Conservation (phyloP, 2,888 invertebrate genomes). For the Calliopum simillimum region DNA sequence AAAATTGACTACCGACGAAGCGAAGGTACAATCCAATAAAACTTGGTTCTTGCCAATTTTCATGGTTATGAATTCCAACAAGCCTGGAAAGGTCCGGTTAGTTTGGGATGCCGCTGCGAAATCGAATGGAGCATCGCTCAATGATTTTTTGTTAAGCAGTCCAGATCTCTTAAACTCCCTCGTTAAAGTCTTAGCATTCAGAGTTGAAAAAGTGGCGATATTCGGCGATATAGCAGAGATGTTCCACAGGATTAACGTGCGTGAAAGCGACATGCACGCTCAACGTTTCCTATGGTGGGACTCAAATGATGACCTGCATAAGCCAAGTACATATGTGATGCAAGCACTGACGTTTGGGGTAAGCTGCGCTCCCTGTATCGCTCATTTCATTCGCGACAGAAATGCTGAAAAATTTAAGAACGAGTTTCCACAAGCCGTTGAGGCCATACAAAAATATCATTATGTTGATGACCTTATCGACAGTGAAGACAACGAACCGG, state of each 20-base stretch:
- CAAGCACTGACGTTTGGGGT: slow-evolving; percentile 19
- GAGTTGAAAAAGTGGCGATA: slow-evolving; percentile 18
- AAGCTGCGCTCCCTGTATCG: slow-evolving; percentile 32
- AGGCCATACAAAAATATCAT: slow-evolving; percentile 21
- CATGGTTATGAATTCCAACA: slow-evolving; percentile 44
- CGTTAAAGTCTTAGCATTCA: slow-evolving; percentile 24
- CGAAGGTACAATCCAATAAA: not conserved
- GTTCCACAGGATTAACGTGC: slow-evolving; percentile 27
- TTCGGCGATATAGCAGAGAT: slow-evolving; percentile 32
- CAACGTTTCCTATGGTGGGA: slow-evolving; percentile 45
- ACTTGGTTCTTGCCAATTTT: slow-evolving; percentile 28
- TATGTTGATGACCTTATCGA: slow-evolving; percentile 4
- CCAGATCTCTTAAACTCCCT: slow-evolving; percentile 47
- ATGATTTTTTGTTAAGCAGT: slow-evolving; percentile 53
- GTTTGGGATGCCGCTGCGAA: too few species aligned
- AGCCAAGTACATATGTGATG: slow-evolving; percentile 37
- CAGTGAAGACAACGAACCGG: slow-evolving; percentile 3
- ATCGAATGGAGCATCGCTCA: slow-evolving; percentile 47
- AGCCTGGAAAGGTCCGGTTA: too few species aligned
- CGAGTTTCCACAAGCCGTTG: slow-evolving; percentile 24
- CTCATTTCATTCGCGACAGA: slow-evolving; percentile 31
- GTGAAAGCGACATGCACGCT: slow-evolving; percentile 27
- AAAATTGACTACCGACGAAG: not conserved
- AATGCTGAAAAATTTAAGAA: slow-evolving; percentile 20
- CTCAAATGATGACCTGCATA: not conserved